Base-by-base conservation (phyloP, 2,888 invertebrate species). In the Poecilobothrus nobilitatus region DNA sequence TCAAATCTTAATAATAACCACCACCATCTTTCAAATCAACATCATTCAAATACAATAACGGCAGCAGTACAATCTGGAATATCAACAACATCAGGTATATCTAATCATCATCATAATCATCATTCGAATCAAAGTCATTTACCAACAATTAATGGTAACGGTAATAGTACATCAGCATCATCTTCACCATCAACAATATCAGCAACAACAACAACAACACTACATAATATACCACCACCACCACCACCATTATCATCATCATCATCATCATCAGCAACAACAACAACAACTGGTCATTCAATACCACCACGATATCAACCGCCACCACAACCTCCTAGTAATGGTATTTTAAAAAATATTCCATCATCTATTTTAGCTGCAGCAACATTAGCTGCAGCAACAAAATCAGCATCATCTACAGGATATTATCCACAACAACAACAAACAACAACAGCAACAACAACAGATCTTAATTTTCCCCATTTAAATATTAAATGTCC, bases 241-340 rank as follows among this genome's bases (percentile, higher is more conserved):
- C 37, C 37, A 37, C 37, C 37, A 37, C 37, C 12, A 37, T 12
- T 12, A 37, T 37, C 12, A 37, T 37, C 37, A 37, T 37, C 37
- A 37, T 37, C 37, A 37, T 53, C n/a, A 53, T 53, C 53, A 53
- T 53, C 53, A 18, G 9, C 53, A 53, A 2, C 53, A 53, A 6
- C 53, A 53, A 53, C 34, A 72, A 73, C 37, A 73, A 18, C 71
- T 72, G 41, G 68, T 72, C 70, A 21, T 68, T 69, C 63, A 72
- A 76, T 65, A 72, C 91, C 91, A 76, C 91, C 91, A 76, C 87
- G 91, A 73, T 91, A 92, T 83, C 91, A 91, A 79, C 91, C 91
- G 76, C 89, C 89, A 72, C 90, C 90, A 73, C 85, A 87, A 78
- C 89, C 91, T 73, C 84, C 84, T 2, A 12, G 18, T 73, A 84